Evolutionary conservation across 2,888 invertebrate species (phyloP).

Genomic region (Platynereis dumerilii): DNA sequence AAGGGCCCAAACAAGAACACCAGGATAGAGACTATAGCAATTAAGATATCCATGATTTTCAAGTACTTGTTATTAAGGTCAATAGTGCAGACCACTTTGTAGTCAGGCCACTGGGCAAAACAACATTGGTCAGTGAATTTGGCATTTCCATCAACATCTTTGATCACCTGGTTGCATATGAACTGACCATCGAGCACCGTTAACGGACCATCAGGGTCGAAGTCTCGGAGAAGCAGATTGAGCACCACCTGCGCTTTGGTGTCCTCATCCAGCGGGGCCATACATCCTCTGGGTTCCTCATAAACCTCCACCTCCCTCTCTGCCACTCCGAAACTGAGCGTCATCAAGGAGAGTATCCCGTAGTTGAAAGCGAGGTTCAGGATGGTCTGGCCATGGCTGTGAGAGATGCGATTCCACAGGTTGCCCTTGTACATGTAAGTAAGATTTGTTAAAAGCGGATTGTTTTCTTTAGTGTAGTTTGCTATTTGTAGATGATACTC

Average conservation of each 20-base stretch:
- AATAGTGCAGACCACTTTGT: conserved; percentile 17
- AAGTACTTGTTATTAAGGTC: conserved; percentile 47
- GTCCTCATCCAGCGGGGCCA: conserved; percentile 39
- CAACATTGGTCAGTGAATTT: conserved; percentile 37
- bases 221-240: conserved; percentile 31
- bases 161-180: conserved; percentile 47
- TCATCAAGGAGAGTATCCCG: conserved; percentile 55
- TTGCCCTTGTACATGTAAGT: conserved; percentile 20
- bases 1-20: conserved; percentile 54
- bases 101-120: conserved; percentile 2
- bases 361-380: conserved; percentile 58
- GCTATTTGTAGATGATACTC: neutral
- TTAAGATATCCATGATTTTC: conserved; percentile 50
- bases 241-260: conserved; percentile 27
- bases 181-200: conserved; percentile 27
- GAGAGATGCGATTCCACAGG: conserved; percentile 32
- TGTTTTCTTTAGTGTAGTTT: neutral
- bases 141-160: conserved; percentile 23
- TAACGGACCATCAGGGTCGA: conserved; percentile 18
- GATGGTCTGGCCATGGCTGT: conserved; percentile 53
- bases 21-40: conserved; percentile 47
- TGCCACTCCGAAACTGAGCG: conserved; percentile 56
- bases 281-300: conserved; percentile 48
- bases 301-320: conserved; percentile 38
- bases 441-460: neutral